Evolutionary conservation across 2,888 invertebrate genomes (phyloP), one percentile per base, ranked within the genome.

Genomic region (Caenorhabditis virilis): DNA sequence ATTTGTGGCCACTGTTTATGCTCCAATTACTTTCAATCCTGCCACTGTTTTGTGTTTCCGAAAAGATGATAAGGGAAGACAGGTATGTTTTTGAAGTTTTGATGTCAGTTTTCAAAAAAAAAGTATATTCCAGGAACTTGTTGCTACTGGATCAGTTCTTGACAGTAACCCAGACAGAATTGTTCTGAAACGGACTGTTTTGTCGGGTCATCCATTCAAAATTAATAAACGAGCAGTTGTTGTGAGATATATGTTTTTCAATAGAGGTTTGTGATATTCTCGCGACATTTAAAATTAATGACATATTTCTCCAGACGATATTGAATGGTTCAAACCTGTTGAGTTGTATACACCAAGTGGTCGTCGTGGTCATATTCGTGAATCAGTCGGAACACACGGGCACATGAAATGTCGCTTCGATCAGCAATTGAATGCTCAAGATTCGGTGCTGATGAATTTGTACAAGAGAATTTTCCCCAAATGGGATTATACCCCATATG

Each of bases 381-480:
- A 95, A 72, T 36, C 59, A 5, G 63, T 62, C 20, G 93, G 94
- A 83, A 98, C 98, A 0, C 98, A 98, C 83, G 98, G 98, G 0
- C 95, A 97, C 84, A 95, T 98, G 95, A 99, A 98, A 85, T 97
- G 95, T 83, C 88, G 90, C 7, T 99, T 98, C 85, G 92, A 95
- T 85, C 91, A 91, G 0, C 93, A 92, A 80, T 86, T 98, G n/a
- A 93, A 91, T 80, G 95, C 95, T 1, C 93, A 94, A 83, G 98
- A 99, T 84, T 93, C 93, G 0, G 89, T 82, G 13, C 72, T 78
- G 78, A 88, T 99, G 87, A 90, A 91, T 85, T 87, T 99, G 33
- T 98, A 94, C 85, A 99, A 99, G 84, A 87, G 98, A 51, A 90
- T 95, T 62, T 99, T 91, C 86, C 98, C 98, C 0, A 97, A 95